Conservation (phyloP, 2,797 vertebrate genomes). For the Poliocrania exsul region DNA sequence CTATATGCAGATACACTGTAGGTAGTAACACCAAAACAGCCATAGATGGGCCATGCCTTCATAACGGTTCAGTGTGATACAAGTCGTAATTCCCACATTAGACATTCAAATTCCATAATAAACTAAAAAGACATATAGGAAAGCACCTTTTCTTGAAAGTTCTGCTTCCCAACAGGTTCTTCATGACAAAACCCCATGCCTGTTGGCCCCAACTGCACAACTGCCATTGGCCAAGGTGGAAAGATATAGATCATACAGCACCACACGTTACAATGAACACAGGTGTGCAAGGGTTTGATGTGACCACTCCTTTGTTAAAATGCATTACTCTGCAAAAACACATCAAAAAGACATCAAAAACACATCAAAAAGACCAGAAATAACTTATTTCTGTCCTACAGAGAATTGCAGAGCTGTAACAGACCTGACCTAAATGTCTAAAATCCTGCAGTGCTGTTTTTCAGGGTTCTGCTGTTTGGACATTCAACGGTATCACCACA, state of each 20-base stretch:
- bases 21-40: not conserved
- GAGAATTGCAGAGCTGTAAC: not conserved
- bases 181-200: not conserved
- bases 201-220: not conserved
- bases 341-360: not conserved
- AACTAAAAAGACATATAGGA: not conserved
- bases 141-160: not conserved
- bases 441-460: not conserved
- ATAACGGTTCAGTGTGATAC: not conserved
- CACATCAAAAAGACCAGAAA: not conserved
- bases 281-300: not conserved
- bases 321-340: not conserved
- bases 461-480: not conserved
- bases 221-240: not conserved
- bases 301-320: not conserved
- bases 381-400: not conserved
- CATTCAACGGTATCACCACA: not conserved
- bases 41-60: not conserved
- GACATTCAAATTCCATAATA: not conserved
- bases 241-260: not conserved
- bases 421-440: not conserved
- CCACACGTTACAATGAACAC: not conserved
- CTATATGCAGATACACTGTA: not conserved
- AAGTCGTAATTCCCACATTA: not conserved
- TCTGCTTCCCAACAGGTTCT: not conserved